phyloP scores from a whole-genome alignment of 2,113 vertebrate genomes.

The Genyomyrus donnyi region DNA sequence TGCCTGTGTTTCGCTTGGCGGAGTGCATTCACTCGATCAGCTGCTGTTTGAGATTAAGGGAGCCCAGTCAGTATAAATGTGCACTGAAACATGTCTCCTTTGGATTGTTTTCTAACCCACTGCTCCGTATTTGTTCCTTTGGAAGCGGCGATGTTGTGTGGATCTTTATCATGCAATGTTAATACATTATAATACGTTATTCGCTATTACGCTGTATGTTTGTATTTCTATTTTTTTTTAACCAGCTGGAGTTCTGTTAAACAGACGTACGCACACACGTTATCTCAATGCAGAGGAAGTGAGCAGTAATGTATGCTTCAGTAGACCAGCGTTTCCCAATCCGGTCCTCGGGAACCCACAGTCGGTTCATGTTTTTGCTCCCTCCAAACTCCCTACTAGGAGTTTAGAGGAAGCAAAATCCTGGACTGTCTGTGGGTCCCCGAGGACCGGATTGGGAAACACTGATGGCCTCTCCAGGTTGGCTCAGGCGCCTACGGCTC shows the following conservation, averaged over 20 bases:
- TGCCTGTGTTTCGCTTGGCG: neutral
- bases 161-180: neutral
- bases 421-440: neutral
- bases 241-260: neutral
- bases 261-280: neutral
- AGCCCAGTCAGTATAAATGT: constrained; percentile 1
- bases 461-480: neutral
- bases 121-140: neutral
- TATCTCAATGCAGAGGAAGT: neutral
- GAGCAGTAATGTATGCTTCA: neutral
- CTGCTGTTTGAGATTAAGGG: neutral
- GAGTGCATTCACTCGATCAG: neutral
- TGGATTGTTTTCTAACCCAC: neutral
- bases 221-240: neutral
- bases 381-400: too few relatives aligned
- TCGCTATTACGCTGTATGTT: neutral
- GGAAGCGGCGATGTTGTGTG: neutral
- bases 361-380: neutral
- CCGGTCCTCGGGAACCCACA: neutral
- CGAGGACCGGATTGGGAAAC: neutral
- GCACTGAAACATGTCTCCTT: neutral
- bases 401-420: neutral
- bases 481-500: neutral
- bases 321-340: neutral
- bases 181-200: neutral